Conservation (phyloP, 2,888 invertebrate species). For the Epinotia bilunana region DNA sequence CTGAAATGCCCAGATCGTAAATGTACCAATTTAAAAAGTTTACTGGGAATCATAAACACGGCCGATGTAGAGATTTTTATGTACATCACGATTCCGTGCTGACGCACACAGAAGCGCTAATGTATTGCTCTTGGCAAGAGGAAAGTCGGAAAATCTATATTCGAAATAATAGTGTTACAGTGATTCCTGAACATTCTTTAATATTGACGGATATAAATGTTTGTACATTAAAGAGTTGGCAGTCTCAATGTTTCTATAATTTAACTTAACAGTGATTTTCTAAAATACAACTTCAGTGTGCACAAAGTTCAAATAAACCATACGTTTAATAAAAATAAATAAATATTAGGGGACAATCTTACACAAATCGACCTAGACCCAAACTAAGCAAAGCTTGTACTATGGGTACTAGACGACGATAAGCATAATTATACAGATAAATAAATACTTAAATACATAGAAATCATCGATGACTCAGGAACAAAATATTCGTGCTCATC, state of each 20-base stretch:
- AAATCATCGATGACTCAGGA: too few relatives aligned
- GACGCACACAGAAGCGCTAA: conserved; percentile 52
- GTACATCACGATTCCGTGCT: conserved; percentile 52
- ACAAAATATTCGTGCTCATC: too few relatives aligned
- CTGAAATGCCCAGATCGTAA: conserved; percentile 32
- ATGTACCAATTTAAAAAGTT: conserved; percentile 41
- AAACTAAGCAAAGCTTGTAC: too few relatives aligned
- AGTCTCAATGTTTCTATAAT: conserved; percentile 36
- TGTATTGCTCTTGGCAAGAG: conserved; percentile 49
- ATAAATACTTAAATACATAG: too few relatives aligned
- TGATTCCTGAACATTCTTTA: conserved; percentile 41
- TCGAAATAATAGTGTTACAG: conserved; percentile 38
- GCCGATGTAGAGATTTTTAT: conserved; percentile 42
- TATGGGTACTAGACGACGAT: too few relatives aligned
- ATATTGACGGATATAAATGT: conserved; percentile 44
- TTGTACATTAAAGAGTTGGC: conserved; percentile 36
- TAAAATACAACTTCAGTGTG: neutral
- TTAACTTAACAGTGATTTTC: conserved; percentile 21
- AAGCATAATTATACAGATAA: too few relatives aligned
- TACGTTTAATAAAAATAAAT: neutral
- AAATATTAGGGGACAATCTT: too few relatives aligned
- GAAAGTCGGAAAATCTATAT: conserved; percentile 40
- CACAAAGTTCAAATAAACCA: neutral
- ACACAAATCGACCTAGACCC: too few relatives aligned
- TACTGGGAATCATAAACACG: conserved; percentile 48